These are phyloP conservation scores for Apotomis turbidana DNA, from an alignment of 2,888 invertebrate genomes.

Conservation along the genomic window DNA sequence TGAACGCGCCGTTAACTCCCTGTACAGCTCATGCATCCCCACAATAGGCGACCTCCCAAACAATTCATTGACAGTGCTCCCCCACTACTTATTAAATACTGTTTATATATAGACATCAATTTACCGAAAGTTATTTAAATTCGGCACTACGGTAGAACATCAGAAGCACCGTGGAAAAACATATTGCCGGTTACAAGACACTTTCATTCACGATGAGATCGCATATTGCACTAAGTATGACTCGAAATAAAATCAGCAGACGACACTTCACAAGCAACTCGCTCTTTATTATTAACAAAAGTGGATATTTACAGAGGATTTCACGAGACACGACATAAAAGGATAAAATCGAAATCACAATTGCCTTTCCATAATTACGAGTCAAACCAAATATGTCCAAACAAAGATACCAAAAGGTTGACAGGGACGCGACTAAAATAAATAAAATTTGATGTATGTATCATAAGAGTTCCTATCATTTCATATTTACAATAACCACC, in stretches of 20 bases:
- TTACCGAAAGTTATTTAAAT: conserved; percentile 29
- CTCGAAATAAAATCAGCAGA: conserved; percentile 24
- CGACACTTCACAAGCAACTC: conserved; percentile 50
- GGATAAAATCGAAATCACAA: conserved; percentile 23
- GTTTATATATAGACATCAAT: conserved; percentile 45
- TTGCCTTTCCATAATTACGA: conserved; percentile 12
- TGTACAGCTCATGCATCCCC: conserved; percentile 43
- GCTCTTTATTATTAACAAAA: conserved; percentile 52
- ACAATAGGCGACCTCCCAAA: conserved; percentile 61
- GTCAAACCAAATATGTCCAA: conserved; percentile 39
- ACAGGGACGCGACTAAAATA: conserved; percentile 45
- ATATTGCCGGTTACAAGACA: conserved; percentile 52
- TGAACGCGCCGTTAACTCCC: conserved; percentile 48
- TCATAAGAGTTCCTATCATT: conserved; percentile 32
- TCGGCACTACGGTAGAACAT: conserved; percentile 40
- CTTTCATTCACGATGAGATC: conserved; percentile 58
- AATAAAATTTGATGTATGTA: conserved; percentile 47
- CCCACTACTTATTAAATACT: conserved; percentile 32
- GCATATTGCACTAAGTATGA: conserved; percentile 60
- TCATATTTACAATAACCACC: conserved; percentile 49
- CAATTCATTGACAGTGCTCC: conserved; percentile 39
- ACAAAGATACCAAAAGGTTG: conserved; percentile 51
- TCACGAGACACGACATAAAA: conserved; percentile 22
- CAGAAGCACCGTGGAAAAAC: conserved; percentile 54
- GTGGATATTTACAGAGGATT: conserved; percentile 62